A percentile compares a stretch with the other conserved stretches of the same genome.
Conservation (phyloP, 2,113 vertebrate species). For the Scophthalmus maximus region DNA sequence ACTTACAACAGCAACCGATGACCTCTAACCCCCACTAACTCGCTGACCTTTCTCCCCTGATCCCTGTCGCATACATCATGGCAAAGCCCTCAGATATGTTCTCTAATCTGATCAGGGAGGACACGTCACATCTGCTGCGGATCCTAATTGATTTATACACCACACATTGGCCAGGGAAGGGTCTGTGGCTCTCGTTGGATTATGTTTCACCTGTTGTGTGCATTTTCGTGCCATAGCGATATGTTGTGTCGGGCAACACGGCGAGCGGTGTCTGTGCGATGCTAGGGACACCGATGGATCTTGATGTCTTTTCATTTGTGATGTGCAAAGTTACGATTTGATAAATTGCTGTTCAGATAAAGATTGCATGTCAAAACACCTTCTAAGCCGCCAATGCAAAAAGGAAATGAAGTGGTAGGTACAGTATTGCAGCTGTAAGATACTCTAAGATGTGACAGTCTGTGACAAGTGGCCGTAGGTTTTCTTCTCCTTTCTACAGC, state of each 20-base stretch:
- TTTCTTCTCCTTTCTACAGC: conserved; percentile 54
- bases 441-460: conserved; percentile 53
- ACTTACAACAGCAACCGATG: conserved; percentile 58
- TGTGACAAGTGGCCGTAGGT: conserved; percentile 37
- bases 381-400: neutral
- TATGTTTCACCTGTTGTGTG: conserved; percentile 30
- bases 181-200: neutral
- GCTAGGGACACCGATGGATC: neutral
- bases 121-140: conserved; percentile 42
- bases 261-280: neutral
- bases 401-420: conserved; percentile 38
- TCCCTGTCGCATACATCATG: conserved; percentile 67
- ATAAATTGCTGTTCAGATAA: neutral
- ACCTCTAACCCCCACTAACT: conserved; percentile 67
- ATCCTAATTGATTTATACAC: conserved; percentile 41
- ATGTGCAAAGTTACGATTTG: neutral
- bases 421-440: conserved; percentile 17
- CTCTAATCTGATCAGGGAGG: conserved; percentile 53
- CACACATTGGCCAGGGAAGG: conserved; percentile 11
- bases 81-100: conserved; percentile 31
- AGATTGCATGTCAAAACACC: neutral
- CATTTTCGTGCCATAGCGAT: neutral
- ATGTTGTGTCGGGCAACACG: too few relatives aligned
- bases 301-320: neutral
- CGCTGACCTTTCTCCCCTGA: conserved; percentile 68